phyloP scores from a whole-genome alignment of 2,113 vertebrate species.

The Pao palembangensis region DNA sequence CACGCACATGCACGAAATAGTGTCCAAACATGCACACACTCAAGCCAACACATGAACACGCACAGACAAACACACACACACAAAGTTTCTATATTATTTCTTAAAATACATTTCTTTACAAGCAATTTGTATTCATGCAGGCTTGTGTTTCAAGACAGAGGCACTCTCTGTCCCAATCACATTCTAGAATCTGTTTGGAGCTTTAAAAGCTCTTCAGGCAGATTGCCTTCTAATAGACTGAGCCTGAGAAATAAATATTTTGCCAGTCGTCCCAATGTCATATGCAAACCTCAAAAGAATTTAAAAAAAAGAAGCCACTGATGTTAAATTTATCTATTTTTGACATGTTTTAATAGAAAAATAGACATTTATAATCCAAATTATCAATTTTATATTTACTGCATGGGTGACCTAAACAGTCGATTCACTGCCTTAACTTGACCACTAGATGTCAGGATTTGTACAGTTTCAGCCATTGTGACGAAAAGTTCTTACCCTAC shows the following conservation, averaged over 20 bases:
- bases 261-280: conserved; percentile 23
- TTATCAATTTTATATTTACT: too few species aligned
- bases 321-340: too few species aligned
- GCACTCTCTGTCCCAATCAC: conserved; percentile 47
- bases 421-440: not conserved
- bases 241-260: conserved; percentile 56
- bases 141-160: conserved; percentile 48
- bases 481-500: too few species aligned
- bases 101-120: conserved; percentile 54
- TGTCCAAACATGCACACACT: conserved; percentile 20
- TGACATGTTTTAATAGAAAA: too few species aligned
- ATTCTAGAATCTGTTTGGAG: conserved; percentile 51
- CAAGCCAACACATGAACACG: too few species aligned
- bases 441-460: conserved; percentile 63
- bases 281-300: not conserved
- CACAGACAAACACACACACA: not conserved
- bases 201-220: conserved; percentile 34
- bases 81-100: conserved; percentile 43
- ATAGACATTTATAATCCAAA: too few species aligned
- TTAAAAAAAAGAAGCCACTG: not conserved
- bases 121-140: conserved; percentile 58
- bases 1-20: conserved; percentile 1
- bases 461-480: conserved; percentile 9
- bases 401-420: not conserved
- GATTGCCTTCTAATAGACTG: conserved; percentile 61